phyloP scores from a whole-genome alignment of 2,888 invertebrate species.

The Antheraea yamamai region DNA sequence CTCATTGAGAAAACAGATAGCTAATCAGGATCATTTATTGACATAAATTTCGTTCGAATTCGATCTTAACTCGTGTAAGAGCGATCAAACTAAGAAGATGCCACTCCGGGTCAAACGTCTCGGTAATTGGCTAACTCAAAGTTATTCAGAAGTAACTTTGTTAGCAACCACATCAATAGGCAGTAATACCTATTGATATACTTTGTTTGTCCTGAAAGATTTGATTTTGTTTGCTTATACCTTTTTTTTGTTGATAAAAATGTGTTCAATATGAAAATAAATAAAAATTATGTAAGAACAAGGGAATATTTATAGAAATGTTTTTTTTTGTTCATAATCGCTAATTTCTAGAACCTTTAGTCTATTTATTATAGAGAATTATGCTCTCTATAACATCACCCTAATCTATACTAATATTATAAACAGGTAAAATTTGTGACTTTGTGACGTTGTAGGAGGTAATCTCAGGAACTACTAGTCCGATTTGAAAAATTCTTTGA shows the following conservation, averaged over 20 bases:
- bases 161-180: slow-evolving; percentile 7
- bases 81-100: not conserved
- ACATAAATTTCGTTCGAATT: slow-evolving; percentile 12
- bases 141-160: slow-evolving; percentile 12
- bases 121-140: slow-evolving; percentile 11
- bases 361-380: too few relatives aligned
- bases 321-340: too few relatives aligned
- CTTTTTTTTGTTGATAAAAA: not conserved
- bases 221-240: not conserved
- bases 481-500: too few relatives aligned
- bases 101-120: not conserved
- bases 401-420: too few relatives aligned
- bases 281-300: not conserved
- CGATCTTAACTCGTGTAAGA: not conserved
- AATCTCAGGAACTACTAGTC: too few relatives aligned
- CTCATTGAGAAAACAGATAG: not conserved
- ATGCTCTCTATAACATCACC: too few relatives aligned
- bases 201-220: not conserved
- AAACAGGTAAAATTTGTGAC: too few relatives aligned
- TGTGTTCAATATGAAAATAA: not conserved
- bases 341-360: too few relatives aligned
- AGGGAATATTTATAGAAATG: too few relatives aligned
- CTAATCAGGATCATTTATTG: not conserved
- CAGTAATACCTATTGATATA: not conserved
- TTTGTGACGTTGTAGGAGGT: too few relatives aligned